Evolutionary conservation across 2,888 invertebrate species (phyloP).

Genomic region (Cephus sareptanus): DNA sequence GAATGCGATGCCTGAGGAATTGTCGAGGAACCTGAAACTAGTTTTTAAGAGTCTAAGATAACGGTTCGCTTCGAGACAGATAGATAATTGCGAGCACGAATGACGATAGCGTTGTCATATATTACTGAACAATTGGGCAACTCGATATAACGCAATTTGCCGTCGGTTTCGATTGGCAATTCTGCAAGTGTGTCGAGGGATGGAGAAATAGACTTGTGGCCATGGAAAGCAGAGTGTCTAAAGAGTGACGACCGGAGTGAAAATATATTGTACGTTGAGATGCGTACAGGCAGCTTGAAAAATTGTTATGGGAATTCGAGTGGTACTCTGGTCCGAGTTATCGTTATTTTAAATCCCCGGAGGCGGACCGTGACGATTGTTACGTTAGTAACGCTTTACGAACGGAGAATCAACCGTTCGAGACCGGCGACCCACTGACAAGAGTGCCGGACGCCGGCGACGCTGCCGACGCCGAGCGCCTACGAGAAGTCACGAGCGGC

Average conservation of each 20-base stretch:
- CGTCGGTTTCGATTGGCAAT: neutral
- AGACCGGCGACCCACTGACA: conserved; percentile 10
- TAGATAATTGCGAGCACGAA: neutral
- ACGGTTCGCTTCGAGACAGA: neutral
- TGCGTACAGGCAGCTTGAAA: neutral
- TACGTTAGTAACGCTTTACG: neutral
- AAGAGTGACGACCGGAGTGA: neutral
- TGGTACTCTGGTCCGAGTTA: neutral
- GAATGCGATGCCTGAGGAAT: neutral
- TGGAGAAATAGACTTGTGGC: neutral
- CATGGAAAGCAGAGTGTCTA: neutral
- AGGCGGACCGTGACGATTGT: neutral
- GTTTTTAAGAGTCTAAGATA: neutral
- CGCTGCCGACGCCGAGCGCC: conserved; percentile 9
- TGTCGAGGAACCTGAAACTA: neutral
- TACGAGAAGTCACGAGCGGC: neutral
- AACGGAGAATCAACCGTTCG: neutral
- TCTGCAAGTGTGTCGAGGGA: neutral
- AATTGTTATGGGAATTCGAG: neutral
- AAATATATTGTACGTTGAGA: neutral
- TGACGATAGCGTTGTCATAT: neutral
- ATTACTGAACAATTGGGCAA: neutral
- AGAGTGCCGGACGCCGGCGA: conserved; percentile 10
- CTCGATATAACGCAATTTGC: neutral
- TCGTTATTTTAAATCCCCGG: neutral